These are phyloP conservation scores for Belgica antarctica DNA, from an alignment of 2,888 invertebrate genomes.

Conservation along the genomic window DNA sequence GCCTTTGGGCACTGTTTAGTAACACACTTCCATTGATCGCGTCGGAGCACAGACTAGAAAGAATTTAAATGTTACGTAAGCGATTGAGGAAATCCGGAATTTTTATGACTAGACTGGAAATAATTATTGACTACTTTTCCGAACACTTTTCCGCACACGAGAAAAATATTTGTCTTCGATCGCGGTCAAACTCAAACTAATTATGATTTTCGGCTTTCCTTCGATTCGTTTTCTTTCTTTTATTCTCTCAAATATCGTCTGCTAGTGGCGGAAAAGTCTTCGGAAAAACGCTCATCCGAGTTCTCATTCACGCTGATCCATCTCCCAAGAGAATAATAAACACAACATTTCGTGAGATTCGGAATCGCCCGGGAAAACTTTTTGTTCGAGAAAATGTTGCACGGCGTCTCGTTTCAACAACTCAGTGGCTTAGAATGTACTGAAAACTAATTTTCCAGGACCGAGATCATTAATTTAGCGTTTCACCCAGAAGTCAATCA, in stretches of 20 bases:
- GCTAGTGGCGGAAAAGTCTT: neutral
- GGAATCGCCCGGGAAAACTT: neutral
- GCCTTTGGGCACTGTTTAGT: too few species aligned
- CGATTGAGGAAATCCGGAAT: neutral
- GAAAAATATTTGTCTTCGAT: conserved; percentile 2
- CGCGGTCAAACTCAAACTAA: conserved; percentile 29
- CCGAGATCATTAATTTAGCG: too few species aligned
- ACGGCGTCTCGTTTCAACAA: neutral
- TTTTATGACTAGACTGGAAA: neutral
- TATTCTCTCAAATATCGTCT: neutral
- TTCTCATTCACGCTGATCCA: neutral
- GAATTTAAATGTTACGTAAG: too few species aligned
- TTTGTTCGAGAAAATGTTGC: too few species aligned
- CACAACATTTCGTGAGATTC: neutral
- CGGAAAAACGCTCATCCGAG: neutral
- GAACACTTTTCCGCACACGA: neutral
- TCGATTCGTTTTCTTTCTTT: neutral
- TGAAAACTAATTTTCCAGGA: too few species aligned
- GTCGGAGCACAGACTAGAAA: neutral
- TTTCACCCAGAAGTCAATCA: too few species aligned
- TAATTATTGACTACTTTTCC: neutral
- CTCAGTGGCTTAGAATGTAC: too few species aligned
- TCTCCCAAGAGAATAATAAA: too few species aligned
- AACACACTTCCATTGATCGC: neutral
- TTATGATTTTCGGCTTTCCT: conserved; percentile 1